Percentiles rank a stretch among this genome's conserved stretches.
These are phyloP conservation scores for Crenichthys baileyi DNA, from an alignment of 2,797 vertebrate species.

Conservation along the genomic window DNA sequence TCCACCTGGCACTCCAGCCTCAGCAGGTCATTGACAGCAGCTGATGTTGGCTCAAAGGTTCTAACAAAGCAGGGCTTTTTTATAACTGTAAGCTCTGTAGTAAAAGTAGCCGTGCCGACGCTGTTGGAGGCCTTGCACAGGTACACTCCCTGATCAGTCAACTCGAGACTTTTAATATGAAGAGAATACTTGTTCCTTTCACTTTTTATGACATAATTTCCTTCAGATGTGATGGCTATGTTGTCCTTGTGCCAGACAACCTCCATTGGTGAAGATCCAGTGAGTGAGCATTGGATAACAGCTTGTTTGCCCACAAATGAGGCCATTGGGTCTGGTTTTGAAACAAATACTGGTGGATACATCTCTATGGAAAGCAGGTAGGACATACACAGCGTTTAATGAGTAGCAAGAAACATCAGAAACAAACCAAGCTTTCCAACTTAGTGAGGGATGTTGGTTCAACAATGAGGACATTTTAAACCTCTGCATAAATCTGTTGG, in stretches of 20 bases:
- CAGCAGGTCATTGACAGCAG: conserved; percentile 89
- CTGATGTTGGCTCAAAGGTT: conserved; percentile 84
- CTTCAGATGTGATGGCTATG: conserved; percentile 83
- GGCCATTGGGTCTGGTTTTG: conserved; percentile 92
- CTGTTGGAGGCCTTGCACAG: conserved; percentile 97
- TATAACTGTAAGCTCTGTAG: conserved; percentile 88
- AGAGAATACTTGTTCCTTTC: conserved; percentile 91
- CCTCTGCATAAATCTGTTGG: not conserved
- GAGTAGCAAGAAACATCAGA: conserved; percentile 32
- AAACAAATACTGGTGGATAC: conserved; percentile 92
- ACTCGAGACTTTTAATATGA: conserved; percentile 87
- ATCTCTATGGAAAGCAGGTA: conserved; percentile 89
- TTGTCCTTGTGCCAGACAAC: conserved; percentile 97
- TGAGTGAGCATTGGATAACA: conserved; percentile 91
- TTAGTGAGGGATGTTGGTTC: conserved; percentile 12
- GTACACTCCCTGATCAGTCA: conserved; percentile 88
- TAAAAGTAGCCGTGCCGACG: conserved; percentile 91
- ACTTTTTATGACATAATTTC: conserved; percentile 83
- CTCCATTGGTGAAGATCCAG: conserved; percentile 92
- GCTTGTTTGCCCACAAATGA: conserved; percentile 93
- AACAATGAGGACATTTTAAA: conserved; percentile 30
- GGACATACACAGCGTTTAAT: conserved; percentile 57
- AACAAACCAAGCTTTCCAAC: conserved; percentile 9
- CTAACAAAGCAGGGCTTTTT: conserved; percentile 92
- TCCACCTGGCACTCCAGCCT: conserved; percentile 95